Base-by-base conservation (phyloP, 2,797 vertebrate species). In the Darevskia mixta region DNA sequence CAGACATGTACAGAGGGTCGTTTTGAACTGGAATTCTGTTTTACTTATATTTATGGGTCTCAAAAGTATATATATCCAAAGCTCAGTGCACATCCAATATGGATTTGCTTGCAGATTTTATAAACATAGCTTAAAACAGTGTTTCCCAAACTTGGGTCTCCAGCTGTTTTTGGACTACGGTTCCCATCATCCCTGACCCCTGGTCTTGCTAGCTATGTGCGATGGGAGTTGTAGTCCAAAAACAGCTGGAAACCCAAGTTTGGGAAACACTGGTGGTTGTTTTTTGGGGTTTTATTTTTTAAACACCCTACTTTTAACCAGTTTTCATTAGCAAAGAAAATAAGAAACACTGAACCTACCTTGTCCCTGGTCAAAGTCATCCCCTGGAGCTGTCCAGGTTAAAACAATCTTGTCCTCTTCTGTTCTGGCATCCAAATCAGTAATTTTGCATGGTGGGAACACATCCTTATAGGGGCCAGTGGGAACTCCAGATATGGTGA, bases 371-470 rank as follows among this genome's bases (percentile, higher is more conserved):
- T 97, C 96, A 8, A 94, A 96, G 83, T 96, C 88, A 27, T 92
- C 95, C 83, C 96, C 97, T 38, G 96, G 95, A 43, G 96, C 96
- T 20, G 96, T 97, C 96, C 96, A 96, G 10, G 79, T 95, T 35
- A 97, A 94, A 87, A 89, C 25, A 72, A 97, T 90, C 8, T 86
- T 67, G 35, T 95, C 90, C 77, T 93, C 92, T 32, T 89, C 84
- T 82, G 89, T 87, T 78, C 88, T 82, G 43, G 95, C 96, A 73
- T 91, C 92, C 78, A 97, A 94, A 90, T 97, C 95, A 85, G 82
- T 94, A 89, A 97, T 95, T 95, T 86, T 96, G 89, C 94, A 95
- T 1, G 95, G 97, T 71, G 96, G 96, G 69, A 97, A 96, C 10
- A 91, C 32, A 9, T 95, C 93, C 82, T 79, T 15, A 9, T 86